phyloP scores from a whole-genome alignment of 2,113 vertebrate species.

The Planiliza haematocheilus region DNA sequence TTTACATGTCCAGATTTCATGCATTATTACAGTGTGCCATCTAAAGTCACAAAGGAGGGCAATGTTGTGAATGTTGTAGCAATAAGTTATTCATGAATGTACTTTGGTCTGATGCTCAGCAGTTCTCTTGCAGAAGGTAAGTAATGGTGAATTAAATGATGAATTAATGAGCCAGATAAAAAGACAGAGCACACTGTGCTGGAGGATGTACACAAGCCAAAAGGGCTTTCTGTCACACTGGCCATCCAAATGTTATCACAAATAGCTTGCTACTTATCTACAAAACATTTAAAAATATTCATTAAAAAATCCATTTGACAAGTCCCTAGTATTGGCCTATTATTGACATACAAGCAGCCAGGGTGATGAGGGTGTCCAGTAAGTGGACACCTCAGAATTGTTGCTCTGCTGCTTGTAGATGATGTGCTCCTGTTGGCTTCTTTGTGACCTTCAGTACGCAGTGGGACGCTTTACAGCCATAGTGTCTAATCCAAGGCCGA shows the following conservation, averaged over 20 bases:
- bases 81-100: slow-evolving; percentile 5
- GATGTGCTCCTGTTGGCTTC: no score
- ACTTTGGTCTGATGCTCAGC: slow-evolving; percentile 10
- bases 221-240: neutral
- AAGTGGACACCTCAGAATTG: no score
- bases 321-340: no score
- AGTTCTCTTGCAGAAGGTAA: neutral
- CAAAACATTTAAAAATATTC: neutral
- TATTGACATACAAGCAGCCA: neutral
- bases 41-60: slow-evolving; percentile 7
- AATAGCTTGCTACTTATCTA: neutral
- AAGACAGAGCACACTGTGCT: neutral
- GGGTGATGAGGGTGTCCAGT: no score
- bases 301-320: no score
- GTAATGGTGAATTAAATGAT: slow-evolving; percentile 6
- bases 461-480: no score
- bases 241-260: slow-evolving; percentile 1
- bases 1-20: slow-evolving; percentile 11
- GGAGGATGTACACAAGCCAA: neutral
- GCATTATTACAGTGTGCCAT: neutral
- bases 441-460: no score
- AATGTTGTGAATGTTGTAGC: slow-evolving; percentile 14
- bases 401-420: no score
- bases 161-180: slow-evolving; percentile 2
- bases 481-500: no score